phyloP scores from a whole-genome alignment of 2,113 vertebrate genomes.

The Tyto alba region DNA sequence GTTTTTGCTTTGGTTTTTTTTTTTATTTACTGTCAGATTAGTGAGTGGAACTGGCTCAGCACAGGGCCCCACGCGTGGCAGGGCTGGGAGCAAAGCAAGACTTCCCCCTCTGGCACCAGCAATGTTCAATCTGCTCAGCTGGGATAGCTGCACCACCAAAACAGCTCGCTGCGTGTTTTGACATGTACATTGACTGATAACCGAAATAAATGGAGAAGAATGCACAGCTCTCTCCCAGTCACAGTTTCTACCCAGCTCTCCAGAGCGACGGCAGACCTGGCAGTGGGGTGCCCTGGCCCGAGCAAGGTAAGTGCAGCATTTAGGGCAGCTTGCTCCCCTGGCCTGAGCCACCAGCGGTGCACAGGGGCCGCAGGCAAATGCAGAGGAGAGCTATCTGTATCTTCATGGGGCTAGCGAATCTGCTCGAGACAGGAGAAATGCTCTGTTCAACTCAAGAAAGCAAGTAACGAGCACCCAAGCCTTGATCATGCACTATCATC shows the following conservation, averaged over 20 bases:
- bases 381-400: background rate
- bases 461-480: background rate
- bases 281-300: background rate
- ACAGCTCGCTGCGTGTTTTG: background rate
- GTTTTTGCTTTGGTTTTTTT: no score
- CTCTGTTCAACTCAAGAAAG: background rate
- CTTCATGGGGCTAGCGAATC: background rate
- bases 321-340: background rate
- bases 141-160: background rate
- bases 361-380: accelerated
- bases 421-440: background rate
- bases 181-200: background rate
- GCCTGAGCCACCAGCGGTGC: background rate
- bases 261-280: background rate
- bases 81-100: background rate
- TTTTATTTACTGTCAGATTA: background rate
- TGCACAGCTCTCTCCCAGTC: background rate
- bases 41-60: background rate
- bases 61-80: accelerated
- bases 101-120: background rate
- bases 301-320: background rate
- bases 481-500: background rate
- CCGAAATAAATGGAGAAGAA: background rate
- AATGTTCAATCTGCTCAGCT: background rate
- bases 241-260: background rate